These are phyloP conservation scores for Ornithoptera alexandrae DNA, from an alignment of 2,888 invertebrate genomes.

Conservation along the genomic window DNA sequence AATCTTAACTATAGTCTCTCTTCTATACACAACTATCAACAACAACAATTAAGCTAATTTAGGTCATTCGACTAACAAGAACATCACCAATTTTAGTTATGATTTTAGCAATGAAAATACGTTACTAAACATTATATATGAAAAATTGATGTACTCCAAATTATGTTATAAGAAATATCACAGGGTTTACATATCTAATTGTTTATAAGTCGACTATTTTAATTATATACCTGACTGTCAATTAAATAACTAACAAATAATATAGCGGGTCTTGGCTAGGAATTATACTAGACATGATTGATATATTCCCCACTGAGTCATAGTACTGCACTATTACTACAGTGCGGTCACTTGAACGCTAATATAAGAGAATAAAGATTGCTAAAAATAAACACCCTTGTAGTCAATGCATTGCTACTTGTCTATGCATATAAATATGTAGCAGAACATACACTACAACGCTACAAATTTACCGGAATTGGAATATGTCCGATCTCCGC, in stretches of 20 bases:
- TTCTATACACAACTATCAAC: no score
- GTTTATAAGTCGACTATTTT: constrained; percentile 3
- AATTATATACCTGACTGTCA: constrained; percentile 4
- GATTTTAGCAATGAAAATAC: background rate
- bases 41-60: no score
- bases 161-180: background rate
- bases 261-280: constrained; percentile 15
- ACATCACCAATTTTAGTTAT: background rate
- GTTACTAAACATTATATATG: background rate
- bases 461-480: no score
- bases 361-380: constrained; percentile 14
- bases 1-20: no score
- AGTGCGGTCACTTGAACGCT: constrained; percentile 19
- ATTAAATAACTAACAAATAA: constrained; percentile 14
- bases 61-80: no score
- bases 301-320: constrained; percentile 24
- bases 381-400: constrained; percentile 25
- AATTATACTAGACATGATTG: constrained; percentile 18
- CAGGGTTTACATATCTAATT: background rate
- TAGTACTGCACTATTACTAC: constrained; percentile 20
- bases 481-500: no score
- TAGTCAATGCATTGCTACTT: background rate
- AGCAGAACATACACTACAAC: background rate
- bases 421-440: background rate
- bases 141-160: no score